Conservation (phyloP, 2,888 invertebrate species). For the Operophtera brumata region DNA sequence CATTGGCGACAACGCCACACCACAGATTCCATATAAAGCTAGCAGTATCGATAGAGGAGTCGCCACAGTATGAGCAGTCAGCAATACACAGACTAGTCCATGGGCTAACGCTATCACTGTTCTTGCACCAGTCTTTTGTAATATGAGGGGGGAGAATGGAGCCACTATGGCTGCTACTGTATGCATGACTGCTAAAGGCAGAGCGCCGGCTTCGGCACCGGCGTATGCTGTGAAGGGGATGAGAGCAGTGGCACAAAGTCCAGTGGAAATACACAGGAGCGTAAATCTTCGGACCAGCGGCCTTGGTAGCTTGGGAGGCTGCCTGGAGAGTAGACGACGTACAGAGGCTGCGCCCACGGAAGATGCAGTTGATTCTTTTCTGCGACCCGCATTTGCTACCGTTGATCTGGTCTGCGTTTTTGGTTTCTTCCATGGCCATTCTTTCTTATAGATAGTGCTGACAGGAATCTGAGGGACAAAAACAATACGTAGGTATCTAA, state of each 20-base stretch:
- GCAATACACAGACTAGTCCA: slow-evolving; percentile 79
- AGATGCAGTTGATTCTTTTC: slow-evolving; percentile 85
- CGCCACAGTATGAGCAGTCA: slow-evolving; percentile 79
- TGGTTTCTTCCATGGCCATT: slow-evolving; percentile 74
- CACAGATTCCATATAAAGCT: slow-evolving; percentile 71
- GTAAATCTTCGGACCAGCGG: slow-evolving; percentile 73
- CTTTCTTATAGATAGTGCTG: slow-evolving; percentile 69
- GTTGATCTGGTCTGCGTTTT: slow-evolving; percentile 50
- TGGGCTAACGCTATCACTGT: slow-evolving; percentile 74
- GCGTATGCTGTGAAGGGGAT: slow-evolving; percentile 80
- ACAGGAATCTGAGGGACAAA: slow-evolving; percentile 58
- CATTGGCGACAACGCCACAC: slow-evolving; percentile 80
- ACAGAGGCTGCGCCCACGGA: slow-evolving; percentile 90
- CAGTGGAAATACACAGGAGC: slow-evolving; percentile 80
- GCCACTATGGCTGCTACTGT: slow-evolving; percentile 81
- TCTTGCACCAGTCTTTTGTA: slow-evolving; percentile 67
- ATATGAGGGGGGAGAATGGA: slow-evolving; percentile 68
- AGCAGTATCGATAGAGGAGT: slow-evolving; percentile 63
- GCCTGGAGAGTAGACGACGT: slow-evolving; percentile 83
- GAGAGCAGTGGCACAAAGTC: slow-evolving; percentile 83
- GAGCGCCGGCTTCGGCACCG: slow-evolving; percentile 80
- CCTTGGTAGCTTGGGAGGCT: slow-evolving; percentile 73
- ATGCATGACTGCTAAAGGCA: slow-evolving; percentile 83
- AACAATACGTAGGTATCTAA: not conserved
- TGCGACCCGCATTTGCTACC: slow-evolving; percentile 53